Evolutionary conservation across 2,113 vertebrate genomes (phyloP).

Genomic region (Zosterops lateralis): DNA sequence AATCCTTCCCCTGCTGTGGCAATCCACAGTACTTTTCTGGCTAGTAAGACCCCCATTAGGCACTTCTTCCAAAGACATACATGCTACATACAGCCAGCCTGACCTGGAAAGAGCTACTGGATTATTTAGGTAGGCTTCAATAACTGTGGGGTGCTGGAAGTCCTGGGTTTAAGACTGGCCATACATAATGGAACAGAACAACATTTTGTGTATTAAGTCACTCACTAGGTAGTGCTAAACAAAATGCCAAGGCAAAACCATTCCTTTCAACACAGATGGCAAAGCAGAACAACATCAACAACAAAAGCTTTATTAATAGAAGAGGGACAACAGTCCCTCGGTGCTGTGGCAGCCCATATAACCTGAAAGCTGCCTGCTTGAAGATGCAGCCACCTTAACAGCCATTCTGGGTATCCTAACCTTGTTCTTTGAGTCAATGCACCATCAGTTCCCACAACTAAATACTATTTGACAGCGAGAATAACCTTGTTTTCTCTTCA

Average conservation of each 20-base stretch:
- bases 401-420: not conserved
- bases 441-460: not conserved
- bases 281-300: not conserved
- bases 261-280: not conserved
- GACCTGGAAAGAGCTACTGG: not conserved
- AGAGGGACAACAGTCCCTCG: not conserved
- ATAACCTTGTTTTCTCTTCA: not conserved
- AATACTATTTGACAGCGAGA: not conserved
- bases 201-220: not conserved
- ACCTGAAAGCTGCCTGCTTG: not conserved
- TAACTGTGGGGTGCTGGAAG: not conserved
- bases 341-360: not conserved
- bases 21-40: not conserved
- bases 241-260: not conserved
- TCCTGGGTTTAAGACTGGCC: not conserved
- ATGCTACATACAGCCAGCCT: not conserved
- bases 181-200: not conserved
- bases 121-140: not conserved
- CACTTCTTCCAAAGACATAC: not conserved
- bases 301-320: not conserved
- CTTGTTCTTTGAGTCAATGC: not conserved
- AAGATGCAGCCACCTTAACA: not conserved
- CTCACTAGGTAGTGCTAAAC: not conserved
- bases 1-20: not conserved
- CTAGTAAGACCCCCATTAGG: not conserved